phyloP scores from a whole-genome alignment of 2,888 invertebrate genomes.

The Sepiola atlantica region DNA sequence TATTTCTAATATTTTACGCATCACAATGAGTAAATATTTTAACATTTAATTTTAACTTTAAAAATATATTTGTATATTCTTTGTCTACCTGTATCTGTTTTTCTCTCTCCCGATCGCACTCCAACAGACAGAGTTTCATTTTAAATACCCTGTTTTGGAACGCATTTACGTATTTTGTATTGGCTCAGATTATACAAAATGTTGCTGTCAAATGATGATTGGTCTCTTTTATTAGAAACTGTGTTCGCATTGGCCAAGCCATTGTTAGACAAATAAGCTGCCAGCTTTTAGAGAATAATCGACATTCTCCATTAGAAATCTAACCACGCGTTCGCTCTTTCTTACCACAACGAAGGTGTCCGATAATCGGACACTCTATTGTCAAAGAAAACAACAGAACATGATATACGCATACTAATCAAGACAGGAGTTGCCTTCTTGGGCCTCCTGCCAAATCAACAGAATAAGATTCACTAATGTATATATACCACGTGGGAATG shows the following conservation, averaged over 20 bases:
- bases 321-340: neutral
- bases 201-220: neutral
- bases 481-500: neutral
- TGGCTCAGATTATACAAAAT: neutral
- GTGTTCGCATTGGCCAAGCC: neutral
- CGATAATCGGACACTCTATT: neutral
- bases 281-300: neutral
- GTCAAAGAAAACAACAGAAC: neutral
- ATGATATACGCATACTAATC: neutral
- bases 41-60: no score
- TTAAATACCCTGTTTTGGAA: neutral
- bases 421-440: neutral
- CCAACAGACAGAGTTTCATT: neutral
- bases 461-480: neutral
- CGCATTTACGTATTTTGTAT: neutral
- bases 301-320: neutral
- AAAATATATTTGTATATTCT: no score
- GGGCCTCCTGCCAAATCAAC: neutral
- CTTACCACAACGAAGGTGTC: neutral
- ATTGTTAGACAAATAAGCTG: neutral
- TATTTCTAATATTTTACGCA: no score
- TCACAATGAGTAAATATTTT: no score
- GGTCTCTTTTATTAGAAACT: neutral
- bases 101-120: no score
- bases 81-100: no score